phyloP scores from a whole-genome alignment of 2,113 vertebrate species.

The Herpetotheres cachinnans region DNA sequence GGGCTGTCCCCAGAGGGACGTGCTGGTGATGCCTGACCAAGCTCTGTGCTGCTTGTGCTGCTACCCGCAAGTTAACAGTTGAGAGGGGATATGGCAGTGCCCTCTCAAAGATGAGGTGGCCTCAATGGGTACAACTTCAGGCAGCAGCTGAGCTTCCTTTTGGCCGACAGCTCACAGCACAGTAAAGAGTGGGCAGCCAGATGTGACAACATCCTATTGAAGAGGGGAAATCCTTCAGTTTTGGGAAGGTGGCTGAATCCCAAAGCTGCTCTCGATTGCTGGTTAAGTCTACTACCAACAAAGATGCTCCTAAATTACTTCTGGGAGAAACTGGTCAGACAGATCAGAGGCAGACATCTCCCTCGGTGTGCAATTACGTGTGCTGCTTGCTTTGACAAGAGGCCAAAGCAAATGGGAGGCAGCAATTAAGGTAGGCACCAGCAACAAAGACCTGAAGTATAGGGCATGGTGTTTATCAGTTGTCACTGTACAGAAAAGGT shows the following conservation, averaged over 20 bases:
- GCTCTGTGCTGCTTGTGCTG: neutral
- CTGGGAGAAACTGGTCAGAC: constrained; percentile 25
- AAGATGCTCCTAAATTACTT: neutral
- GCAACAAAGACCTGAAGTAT: neutral
- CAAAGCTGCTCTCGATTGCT: constrained; percentile 1
- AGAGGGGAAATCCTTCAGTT: neutral
- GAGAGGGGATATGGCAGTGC: neutral
- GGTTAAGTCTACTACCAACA: neutral
- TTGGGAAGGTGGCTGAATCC: neutral
- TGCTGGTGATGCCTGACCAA: neutral
- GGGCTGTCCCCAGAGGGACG: neutral
- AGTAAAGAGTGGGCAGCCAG: neutral
- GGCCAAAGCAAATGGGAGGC: constrained; percentile 18
- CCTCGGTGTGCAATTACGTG: neutral
- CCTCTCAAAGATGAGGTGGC: neutral
- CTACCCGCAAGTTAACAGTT: neutral
- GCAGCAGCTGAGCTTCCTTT: neutral
- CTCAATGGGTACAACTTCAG: neutral
- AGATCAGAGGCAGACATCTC: constrained; percentile 56
- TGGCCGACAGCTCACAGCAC: neutral
- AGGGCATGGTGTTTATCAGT: neutral
- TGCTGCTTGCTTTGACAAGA: constrained; percentile 39
- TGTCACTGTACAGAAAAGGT: neutral
- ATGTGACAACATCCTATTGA: constrained; percentile 18
- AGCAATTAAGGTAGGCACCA: neutral